A percentile compares a stretch with the other conserved stretches of the same genome.
Conservation (phyloP, 2,797 vertebrate genomes). For the Hozukius guyotensis region DNA sequence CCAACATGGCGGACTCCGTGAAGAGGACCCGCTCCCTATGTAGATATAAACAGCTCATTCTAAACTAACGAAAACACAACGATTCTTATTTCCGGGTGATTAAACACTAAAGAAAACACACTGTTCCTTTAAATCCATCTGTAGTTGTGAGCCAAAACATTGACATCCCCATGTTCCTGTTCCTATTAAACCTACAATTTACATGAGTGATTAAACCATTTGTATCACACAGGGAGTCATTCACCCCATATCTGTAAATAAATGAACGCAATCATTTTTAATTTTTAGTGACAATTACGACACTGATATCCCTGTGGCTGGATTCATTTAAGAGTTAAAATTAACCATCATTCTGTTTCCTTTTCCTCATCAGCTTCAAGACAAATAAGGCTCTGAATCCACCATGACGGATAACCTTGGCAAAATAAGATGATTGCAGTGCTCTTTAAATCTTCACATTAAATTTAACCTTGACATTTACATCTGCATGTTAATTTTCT, state of each 20-base stretch:
- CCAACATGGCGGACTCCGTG: not conserved
- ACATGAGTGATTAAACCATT: conserved; percentile 25
- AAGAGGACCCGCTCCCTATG: rapidly evolving
- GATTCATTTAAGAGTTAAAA: conserved; percentile 51
- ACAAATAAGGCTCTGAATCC: conserved; percentile 49
- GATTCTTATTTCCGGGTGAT: rapidly evolving
- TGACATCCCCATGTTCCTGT: not conserved
- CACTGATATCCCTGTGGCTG: conserved; percentile 24
- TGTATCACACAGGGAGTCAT: conserved; percentile 1
- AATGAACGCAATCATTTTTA: conserved; percentile 31
- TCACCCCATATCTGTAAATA: conserved; percentile 27
- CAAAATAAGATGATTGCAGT: conserved; percentile 39
- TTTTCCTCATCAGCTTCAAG: conserved; percentile 7
- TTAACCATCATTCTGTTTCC: conserved; percentile 28
- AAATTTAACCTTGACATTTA: conserved; percentile 57
- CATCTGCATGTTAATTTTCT: conserved; percentile 44
- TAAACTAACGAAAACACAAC: not conserved
- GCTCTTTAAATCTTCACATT: conserved; percentile 41
- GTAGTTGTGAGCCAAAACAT: not conserved
- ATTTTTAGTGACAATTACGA: conserved; percentile 38
- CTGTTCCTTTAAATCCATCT: not conserved
- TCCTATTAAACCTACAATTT: conserved; percentile 6
- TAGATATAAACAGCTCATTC: not conserved
- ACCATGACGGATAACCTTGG: conserved; percentile 47
- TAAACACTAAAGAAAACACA: not conserved